Evolutionary conservation across 2,888 invertebrate species (phyloP), one percentile per base, ranked within the genome.

Genomic region (Eupithecia tripunctaria): DNA sequence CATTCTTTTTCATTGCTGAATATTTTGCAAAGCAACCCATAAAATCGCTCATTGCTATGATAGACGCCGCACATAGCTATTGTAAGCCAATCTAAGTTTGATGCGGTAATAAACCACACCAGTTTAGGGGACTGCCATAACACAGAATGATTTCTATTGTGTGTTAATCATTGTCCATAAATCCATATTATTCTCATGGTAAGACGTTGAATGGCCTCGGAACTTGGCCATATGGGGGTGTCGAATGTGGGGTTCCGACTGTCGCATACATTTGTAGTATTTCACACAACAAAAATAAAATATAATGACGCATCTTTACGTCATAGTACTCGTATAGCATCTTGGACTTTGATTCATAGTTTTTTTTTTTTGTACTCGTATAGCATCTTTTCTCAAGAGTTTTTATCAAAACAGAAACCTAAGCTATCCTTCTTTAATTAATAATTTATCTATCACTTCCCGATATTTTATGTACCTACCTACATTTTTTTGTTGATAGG

Each of bases 221-320:
- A 86, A 72, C 70, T 71, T 62, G 70, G 68, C 68, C 85, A 89
- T 85, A 91, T 91, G 93, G 88, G 91, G 91, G 91, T 88, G 79
- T 81, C 81, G 80, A 69, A 63, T 80, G 84, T 85, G 88, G 89
- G 89, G 88, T 85, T 86, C 81, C 82, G 81, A 86, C 86, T 86
- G 88, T 91, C 86, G 85, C 88, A 87, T 86, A 81, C 85, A 82
- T 82, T 85, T 83, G 84, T 88, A 83, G 85, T 84, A 86, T 86
- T 89, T 89, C 89, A 88, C 87, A 86, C 87, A 59, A 70, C 76
- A 18, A 56, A 38, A 81, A 64, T 25, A 64, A 63, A 63, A 41
- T 25, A 2, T 25, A n/a, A 6, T 76, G 81, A 80, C 74, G 78
- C 79, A 79, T 79, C 74, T 79, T 56, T 68, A 75, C 78, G 80